Conservation (phyloP, 2,113 vertebrate species). For the Gavia stellata region DNA sequence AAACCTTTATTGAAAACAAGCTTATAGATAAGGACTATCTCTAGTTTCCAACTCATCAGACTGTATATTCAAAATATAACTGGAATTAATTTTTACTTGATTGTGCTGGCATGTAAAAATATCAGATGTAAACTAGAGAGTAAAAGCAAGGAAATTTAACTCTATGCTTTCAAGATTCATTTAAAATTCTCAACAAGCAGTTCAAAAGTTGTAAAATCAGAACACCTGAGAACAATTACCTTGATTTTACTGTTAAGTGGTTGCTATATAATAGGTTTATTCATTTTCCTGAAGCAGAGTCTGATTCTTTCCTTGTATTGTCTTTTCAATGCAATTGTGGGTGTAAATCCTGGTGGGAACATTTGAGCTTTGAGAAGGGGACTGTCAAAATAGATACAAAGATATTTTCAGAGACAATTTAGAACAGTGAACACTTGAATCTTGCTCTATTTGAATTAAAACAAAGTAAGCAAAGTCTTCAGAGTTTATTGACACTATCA, state of each 20-base stretch:
- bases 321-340: neutral
- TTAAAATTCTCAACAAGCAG: neutral
- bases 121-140: neutral
- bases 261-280: neutral
- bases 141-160: neutral
- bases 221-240: neutral
- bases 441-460: neutral
- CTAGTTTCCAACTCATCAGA: neutral
- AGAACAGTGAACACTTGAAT: neutral
- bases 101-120: neutral
- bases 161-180: neutral
- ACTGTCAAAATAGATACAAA: constrained; percentile 29
- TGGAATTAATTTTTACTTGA: neutral
- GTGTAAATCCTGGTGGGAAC: neutral
- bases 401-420: neutral
- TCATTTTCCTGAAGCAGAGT: neutral
- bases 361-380: neutral
- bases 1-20: neutral
- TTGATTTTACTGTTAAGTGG: neutral
- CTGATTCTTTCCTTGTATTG: neutral
- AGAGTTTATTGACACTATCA: neutral
- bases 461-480: neutral
- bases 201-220: neutral
- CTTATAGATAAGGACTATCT: neutral
- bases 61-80: neutral